Conservation (phyloP, 1,140 invertebrate species). For the Listronotus bonariensis region DNA sequence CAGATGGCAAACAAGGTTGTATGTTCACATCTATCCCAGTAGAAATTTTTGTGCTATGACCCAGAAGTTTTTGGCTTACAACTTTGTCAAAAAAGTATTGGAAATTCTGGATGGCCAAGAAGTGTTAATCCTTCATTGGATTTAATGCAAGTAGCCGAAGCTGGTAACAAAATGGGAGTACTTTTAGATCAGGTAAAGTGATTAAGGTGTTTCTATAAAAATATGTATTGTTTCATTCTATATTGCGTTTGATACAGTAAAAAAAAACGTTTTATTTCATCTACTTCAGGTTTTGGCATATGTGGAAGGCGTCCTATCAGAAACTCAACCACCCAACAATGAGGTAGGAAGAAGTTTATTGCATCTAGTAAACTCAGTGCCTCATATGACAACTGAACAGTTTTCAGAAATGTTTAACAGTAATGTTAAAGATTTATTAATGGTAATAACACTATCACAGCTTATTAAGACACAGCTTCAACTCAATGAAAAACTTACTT, state of each 20-base stretch:
- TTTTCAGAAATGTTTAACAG: constrained; percentile 95
- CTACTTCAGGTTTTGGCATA: constrained; percentile 70
- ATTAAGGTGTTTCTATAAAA: too few relatives aligned
- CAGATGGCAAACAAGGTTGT: constrained; percentile 83
- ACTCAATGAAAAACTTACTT: constrained; percentile 91
- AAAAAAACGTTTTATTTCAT: too few relatives aligned
- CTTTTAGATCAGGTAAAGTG: constrained; percentile 68
- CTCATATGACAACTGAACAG: constrained; percentile 85
- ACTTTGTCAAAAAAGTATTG: constrained; percentile 75
- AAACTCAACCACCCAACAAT: constrained; percentile 74
- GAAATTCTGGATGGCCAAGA: constrained; percentile 60
- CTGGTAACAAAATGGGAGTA: constrained; percentile 73
- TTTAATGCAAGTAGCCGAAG: constrained; percentile 77
- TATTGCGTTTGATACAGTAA: too few relatives aligned
- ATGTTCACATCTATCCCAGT: constrained; percentile 95
- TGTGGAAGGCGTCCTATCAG: constrained; percentile 84
- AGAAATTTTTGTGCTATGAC: constrained; percentile 82
- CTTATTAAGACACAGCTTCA: constrained; percentile 95
- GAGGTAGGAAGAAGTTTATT: constrained; percentile 83
- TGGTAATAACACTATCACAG: constrained; percentile 94
- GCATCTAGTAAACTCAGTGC: constrained; percentile 88
- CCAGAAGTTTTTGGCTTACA: constrained; percentile 86
- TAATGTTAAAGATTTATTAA: constrained; percentile 94
- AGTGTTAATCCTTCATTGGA: constrained; percentile 82
- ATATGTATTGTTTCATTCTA: too few relatives aligned